Percentiles rank a stretch among this genome's conserved stretches.
Evolutionary conservation across 2,797 vertebrate genomes (phyloP).

Genomic region (Onychomys leucogaster): DNA sequence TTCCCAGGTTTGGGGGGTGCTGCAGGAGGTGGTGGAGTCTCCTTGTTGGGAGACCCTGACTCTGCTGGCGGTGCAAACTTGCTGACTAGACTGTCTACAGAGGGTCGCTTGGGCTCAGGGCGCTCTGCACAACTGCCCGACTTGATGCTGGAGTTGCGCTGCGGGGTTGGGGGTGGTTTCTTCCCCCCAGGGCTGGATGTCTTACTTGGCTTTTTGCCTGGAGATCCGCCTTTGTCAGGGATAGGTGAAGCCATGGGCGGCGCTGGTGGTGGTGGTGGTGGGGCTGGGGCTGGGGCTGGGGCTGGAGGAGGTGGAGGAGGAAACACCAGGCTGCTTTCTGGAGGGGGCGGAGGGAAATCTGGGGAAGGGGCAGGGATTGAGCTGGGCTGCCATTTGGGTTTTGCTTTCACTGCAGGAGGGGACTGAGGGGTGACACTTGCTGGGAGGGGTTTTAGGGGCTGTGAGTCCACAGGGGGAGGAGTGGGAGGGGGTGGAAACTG

Average conservation of each 20-base stretch:
- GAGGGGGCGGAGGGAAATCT: constrained; percentile 94
- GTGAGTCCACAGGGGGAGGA: constrained; percentile 84
- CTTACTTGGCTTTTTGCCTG: constrained; percentile 90
- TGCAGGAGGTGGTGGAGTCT: constrained; percentile 88
- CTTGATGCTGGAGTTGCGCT: constrained; percentile 95
- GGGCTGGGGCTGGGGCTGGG: constrained; percentile 83
- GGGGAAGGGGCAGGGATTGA: constrained; percentile 91
- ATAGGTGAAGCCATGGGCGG: constrained; percentile 91
- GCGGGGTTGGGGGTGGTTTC: constrained; percentile 94
- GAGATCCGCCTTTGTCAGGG: constrained; percentile 90
- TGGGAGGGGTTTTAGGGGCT: constrained; percentile 86
- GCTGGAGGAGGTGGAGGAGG: constrained; percentile 88
- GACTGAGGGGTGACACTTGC: constrained; percentile 90
- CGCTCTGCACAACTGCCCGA: constrained; percentile 89
- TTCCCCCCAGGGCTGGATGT: constrained; percentile 90
- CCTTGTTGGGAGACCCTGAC: constrained; percentile 91
- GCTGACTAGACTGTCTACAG: constrained; percentile 94
- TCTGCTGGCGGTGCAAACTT: constrained; percentile 92
- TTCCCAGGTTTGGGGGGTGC: constrained; percentile 97
- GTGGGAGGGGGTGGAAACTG: constrained; percentile 92
- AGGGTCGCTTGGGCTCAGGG: constrained; percentile 92
- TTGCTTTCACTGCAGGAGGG: constrained; percentile 95
- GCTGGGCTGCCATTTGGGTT: constrained; percentile 96
- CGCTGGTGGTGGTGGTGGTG: constrained; percentile 94
- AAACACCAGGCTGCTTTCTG: constrained; percentile 91